Conservation (phyloP, 2,888 invertebrate species). For the Epinotia ramella region DNA sequence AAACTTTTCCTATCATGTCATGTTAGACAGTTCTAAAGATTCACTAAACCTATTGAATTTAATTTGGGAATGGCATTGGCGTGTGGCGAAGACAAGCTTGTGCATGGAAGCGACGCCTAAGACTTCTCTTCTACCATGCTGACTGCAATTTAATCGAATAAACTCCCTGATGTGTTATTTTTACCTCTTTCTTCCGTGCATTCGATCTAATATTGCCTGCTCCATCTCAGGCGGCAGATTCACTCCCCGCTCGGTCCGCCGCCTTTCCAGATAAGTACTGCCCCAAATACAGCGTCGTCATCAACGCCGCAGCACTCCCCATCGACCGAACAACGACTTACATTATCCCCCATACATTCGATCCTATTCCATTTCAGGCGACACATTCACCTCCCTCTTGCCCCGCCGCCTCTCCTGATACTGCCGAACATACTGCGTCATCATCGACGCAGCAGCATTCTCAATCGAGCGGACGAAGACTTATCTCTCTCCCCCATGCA, state of each 20-base stretch:
- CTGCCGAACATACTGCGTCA: constrained; percentile 90
- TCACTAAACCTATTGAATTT: no score
- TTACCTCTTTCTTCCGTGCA: constrained; percentile 90
- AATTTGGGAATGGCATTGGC: no score
- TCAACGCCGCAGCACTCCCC: constrained; percentile 86
- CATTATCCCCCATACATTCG: constrained; percentile 88
- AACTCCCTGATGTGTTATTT: constrained; percentile 22
- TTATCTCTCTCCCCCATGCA: constrained; percentile 90
- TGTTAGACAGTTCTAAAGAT: no score
- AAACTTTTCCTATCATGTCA: no score
- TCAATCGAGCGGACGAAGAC: constrained; percentile 88
- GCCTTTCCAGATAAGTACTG: constrained; percentile 78
- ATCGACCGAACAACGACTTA: constrained; percentile 87
- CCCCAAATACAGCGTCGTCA: constrained; percentile 86
- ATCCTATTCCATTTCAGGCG: constrained; percentile 71
- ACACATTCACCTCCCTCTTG: constrained; percentile 69
- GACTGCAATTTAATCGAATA: no score
- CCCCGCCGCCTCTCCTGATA: constrained; percentile 87
- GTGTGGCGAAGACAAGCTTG: background rate
- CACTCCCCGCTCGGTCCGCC: constrained; percentile 77
- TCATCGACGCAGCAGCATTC: constrained; percentile 86
- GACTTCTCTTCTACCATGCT: no score
- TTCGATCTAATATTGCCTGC: constrained; percentile 70
- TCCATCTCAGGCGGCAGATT: constrained; percentile 68
- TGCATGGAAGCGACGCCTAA: background rate